Evolutionary conservation across 30 jellyfish, hydroid and myxozoan genomes (phyloP).

Genomic region (Rhopilema esculentum): DNA sequence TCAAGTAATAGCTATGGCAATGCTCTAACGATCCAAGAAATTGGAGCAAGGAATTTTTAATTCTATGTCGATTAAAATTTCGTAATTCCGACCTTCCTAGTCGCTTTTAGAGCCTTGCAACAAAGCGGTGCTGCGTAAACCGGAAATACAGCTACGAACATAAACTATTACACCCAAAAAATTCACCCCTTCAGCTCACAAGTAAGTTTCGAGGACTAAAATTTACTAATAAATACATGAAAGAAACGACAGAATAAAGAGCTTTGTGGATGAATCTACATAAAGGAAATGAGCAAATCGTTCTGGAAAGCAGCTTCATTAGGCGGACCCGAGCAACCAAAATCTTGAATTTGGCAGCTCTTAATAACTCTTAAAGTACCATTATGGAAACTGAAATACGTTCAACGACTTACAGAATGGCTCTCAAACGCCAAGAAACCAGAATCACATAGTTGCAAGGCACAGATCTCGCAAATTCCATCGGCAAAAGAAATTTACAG

Average conservation of each 20-base stretch:
- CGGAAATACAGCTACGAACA: not conserved
- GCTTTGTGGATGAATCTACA: no score
- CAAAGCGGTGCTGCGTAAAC: not conserved
- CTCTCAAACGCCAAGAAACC: not conserved
- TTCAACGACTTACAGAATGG: not conserved
- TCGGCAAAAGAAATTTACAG: not conserved
- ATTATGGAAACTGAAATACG: no score
- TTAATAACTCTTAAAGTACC: not conserved
- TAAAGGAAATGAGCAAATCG: not conserved
- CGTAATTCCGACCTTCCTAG: not conserved
- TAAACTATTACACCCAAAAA: not conserved
- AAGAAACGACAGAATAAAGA: no score
- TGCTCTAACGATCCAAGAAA: no score
- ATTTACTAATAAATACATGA: no score
- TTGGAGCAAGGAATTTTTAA: not conserved
- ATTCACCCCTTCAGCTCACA: no score
- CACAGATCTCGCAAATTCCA: not conserved
- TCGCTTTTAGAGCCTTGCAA: not conserved
- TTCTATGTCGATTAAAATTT: not conserved
- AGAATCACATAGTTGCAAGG: not conserved
- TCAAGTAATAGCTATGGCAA: no score
- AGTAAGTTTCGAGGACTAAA: no score
- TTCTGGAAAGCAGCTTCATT: not conserved
- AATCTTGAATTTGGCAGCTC: not conserved
- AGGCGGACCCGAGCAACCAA: no score